Conservation (phyloP, 2,888 invertebrate species). For the Athetis lepigone region DNA sequence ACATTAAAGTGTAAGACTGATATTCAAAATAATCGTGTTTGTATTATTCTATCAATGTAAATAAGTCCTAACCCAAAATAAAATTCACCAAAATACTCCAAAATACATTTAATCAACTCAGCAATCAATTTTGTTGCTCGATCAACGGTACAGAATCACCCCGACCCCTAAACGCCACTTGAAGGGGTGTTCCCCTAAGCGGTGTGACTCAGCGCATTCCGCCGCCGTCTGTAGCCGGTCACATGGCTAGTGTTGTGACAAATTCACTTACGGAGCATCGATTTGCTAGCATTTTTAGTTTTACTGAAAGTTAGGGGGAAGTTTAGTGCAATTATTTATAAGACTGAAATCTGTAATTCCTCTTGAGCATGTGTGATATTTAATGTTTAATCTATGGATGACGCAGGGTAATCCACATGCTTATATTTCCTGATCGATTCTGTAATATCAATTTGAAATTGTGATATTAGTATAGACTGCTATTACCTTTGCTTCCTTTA, state of each 20-base stretch:
- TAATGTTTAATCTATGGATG: no score
- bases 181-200: slow-evolving; percentile 62
- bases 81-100: slow-evolving; percentile 6
- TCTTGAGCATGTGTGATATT: no score
- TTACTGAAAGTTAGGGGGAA: not conserved
- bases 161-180: slow-evolving; percentile 44
- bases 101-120: slow-evolving; percentile 44
- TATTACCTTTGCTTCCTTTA: not conserved
- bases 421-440: no score
- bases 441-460: no score
- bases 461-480: no score
- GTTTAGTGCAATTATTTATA: not conserved
- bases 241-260: slow-evolving; percentile 57
- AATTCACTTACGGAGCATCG: slow-evolving; percentile 45
- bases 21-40: no score
- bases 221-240: slow-evolving; percentile 69
- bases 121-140: slow-evolving; percentile 47
- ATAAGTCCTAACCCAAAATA: not conserved
- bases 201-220: slow-evolving; percentile 79
- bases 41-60: no score
- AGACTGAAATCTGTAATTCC: no score
- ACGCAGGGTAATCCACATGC: no score
- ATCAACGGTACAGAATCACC: slow-evolving; percentile 50
- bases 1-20: no score
- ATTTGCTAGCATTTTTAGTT: slow-evolving; percentile 11